Percentiles rank a stretch among this genome's conserved stretches.
Conservation (phyloP, 1,140 invertebrate genomes). For the Lepidurus apus region DNA sequence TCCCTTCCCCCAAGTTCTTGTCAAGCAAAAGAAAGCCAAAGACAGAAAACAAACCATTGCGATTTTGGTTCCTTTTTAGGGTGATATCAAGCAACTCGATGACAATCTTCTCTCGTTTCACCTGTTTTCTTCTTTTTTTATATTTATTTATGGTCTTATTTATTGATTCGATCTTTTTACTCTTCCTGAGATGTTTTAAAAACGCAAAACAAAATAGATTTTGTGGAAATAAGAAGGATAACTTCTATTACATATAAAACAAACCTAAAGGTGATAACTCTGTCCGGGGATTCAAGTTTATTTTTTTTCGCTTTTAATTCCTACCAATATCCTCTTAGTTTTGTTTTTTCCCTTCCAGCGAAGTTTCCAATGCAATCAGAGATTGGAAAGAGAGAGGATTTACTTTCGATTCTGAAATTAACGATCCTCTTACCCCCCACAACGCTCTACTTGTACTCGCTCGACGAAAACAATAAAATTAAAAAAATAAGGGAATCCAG, state of each 20-base stretch:
- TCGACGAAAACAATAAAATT: not conserved
- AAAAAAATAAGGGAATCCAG: not conserved
- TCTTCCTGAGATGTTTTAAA: no score
- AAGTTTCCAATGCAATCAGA: no score
- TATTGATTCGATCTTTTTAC: not conserved
- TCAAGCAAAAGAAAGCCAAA: not conserved
- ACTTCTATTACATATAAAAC: not conserved
- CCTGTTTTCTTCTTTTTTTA: not conserved
- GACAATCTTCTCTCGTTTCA: slow-evolving; percentile 18
- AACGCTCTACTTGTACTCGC: not conserved
- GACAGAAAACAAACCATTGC: not conserved
- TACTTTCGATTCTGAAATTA: not conserved
- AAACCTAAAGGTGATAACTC: not conserved
- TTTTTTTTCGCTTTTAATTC: not conserved
- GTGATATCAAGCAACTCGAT: slow-evolving; percentile 14
- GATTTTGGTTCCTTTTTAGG: not conserved
- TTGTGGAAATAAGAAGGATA: not conserved
- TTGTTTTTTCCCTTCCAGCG: no score
- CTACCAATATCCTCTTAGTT: not conserved
- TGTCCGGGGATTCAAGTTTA: not conserved
- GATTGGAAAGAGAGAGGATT: not conserved
- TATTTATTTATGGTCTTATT: not conserved
- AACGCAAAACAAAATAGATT: not conserved
- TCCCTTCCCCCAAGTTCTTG: not conserved
- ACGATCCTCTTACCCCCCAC: not conserved